Conservation (phyloP, 2,113 vertebrate species). For the Peromyscus maniculatus region DNA sequence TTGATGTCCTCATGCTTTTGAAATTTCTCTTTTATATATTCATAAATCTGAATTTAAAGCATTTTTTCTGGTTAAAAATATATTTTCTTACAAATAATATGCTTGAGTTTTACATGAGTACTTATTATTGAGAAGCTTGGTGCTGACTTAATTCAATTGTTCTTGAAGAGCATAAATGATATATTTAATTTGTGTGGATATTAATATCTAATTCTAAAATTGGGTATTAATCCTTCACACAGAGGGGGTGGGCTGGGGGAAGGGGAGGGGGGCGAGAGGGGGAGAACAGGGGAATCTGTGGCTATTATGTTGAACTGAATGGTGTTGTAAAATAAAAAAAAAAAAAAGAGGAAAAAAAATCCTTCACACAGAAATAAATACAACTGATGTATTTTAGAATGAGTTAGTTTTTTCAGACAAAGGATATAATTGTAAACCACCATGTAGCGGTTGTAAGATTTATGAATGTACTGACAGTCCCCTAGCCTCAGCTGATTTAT, state of each 20-base stretch:
- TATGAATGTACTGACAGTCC: conserved; percentile 58
- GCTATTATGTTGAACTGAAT: no score
- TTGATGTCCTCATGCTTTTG: not conserved
- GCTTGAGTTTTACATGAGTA: conserved; percentile 54
- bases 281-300: no score
- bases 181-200: conserved; percentile 23
- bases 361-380: conserved; percentile 32
- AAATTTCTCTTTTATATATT: not conserved
- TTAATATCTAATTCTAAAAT: conserved; percentile 59
- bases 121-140: conserved; percentile 10
- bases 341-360: not conserved
- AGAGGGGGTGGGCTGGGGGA: no score
- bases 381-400: conserved; percentile 65
- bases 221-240: no score
- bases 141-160: not conserved
- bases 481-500: conserved; percentile 71
- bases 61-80: conserved; percentile 39
- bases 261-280: no score
- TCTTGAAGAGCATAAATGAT: conserved; percentile 30
- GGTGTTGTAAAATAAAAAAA: no score
- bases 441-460: conserved; percentile 67
- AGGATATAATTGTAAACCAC: conserved; percentile 36
- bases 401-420: conserved; percentile 53
- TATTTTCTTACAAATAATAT: conserved; percentile 8
- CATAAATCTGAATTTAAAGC: not conserved